These are phyloP conservation scores for Heliconius erato DNA, from an alignment of 2,888 invertebrate species.

Conservation along the genomic window DNA sequence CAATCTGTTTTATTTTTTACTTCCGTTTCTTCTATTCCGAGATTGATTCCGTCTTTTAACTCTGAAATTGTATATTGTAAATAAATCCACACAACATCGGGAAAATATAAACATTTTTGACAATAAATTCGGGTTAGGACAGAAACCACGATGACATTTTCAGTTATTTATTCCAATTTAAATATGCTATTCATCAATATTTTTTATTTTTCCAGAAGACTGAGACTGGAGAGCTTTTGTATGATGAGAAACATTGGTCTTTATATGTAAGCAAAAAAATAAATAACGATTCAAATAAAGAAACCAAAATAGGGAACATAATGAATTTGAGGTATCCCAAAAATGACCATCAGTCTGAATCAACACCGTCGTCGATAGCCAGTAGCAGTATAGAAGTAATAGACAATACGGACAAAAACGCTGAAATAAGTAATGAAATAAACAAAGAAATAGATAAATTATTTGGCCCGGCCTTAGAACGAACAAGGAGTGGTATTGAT, in stretches of 20 bases:
- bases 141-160: too few relatives aligned
- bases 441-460: constrained; percentile 78
- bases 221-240: constrained; percentile 71
- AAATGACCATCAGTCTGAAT: constrained; percentile 67
- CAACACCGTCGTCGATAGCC: constrained; percentile 68
- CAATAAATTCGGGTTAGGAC: too few relatives aligned
- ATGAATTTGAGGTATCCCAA: constrained; percentile 69
- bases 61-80: too few relatives aligned
- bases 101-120: too few relatives aligned
- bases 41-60: too few relatives aligned
- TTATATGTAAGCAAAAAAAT: constrained; percentile 55
- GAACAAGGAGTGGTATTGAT: constrained; percentile 79
- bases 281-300: constrained; percentile 29
- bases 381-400: constrained; percentile 76
- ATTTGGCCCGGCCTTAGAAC: constrained; percentile 74
- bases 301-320: constrained; percentile 73
- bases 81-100: too few relatives aligned
- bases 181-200: neutral
- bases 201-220: constrained; percentile 61
- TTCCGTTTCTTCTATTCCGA: too few relatives aligned
- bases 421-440: constrained; percentile 68
- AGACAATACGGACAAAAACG: constrained; percentile 66
- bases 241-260: constrained; percentile 72
- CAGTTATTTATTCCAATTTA: neutral
- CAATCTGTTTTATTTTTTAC: too few relatives aligned